Evolutionary conservation across 2,113 vertebrate species (phyloP).

Genomic region (Sapajus apella): DNA sequence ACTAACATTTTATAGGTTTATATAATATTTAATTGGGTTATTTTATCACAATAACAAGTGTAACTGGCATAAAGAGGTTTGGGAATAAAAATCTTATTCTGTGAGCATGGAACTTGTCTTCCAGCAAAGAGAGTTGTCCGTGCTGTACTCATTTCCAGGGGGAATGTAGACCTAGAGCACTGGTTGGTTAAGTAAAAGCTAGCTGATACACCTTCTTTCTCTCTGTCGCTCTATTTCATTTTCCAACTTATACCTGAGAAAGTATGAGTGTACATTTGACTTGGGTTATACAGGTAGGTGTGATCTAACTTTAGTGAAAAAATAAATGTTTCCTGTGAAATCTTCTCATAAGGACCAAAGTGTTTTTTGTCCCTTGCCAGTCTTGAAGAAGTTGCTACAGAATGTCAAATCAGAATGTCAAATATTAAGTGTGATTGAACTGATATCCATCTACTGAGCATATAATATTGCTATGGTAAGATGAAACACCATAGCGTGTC

Average conservation of each 20-base stretch:
- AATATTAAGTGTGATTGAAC: background rate
- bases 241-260: background rate
- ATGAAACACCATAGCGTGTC: background rate
- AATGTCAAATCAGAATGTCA: background rate
- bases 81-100: background rate
- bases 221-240: background rate
- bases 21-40: background rate
- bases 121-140: rapidly evolving
- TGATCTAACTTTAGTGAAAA: background rate
- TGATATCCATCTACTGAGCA: background rate
- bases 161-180: background rate
- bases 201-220: background rate
- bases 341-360: background rate
- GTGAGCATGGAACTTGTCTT: background rate
- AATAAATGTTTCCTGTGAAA: background rate
- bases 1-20: background rate
- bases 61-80: background rate
- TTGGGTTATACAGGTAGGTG: background rate
- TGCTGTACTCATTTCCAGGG: background rate
- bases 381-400: background rate
- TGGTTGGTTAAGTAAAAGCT: background rate
- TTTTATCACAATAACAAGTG: background rate
- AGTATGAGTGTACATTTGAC: background rate
- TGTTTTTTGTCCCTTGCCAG: background rate
- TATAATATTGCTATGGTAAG: background rate